Percentiles rank a stretch among this genome's conserved stretches.
Evolutionary conservation across 2,888 invertebrate species (phyloP).

Genomic region (Rhagium mordax): DNA sequence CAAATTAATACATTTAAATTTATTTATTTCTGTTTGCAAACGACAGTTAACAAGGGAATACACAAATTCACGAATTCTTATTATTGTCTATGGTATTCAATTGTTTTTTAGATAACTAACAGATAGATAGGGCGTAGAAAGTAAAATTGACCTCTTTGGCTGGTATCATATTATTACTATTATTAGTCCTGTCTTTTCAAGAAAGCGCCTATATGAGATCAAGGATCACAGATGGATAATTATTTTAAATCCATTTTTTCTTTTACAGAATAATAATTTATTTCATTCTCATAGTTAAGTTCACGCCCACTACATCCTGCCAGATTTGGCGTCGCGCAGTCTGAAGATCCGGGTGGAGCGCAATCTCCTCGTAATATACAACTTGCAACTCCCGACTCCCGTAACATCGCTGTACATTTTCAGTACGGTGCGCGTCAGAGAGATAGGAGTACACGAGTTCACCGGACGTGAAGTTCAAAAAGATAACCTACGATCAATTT

Average conservation of each 20-base stretch:
- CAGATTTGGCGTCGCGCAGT: slow-evolving; percentile 45
- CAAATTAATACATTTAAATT: too few relatives aligned
- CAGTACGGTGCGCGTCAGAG: slow-evolving; percentile 34
- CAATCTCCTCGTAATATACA: slow-evolving; percentile 42
- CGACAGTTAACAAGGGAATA: too few relatives aligned
- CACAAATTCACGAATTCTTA: too few relatives aligned
- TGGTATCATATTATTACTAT: too few relatives aligned
- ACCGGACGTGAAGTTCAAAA: slow-evolving; percentile 7
- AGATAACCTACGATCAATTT: slow-evolving; percentile 12
- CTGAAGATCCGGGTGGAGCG: slow-evolving; percentile 37
- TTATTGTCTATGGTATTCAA: too few relatives aligned
- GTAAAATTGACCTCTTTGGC: too few relatives aligned
- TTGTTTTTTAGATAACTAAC: too few relatives aligned
- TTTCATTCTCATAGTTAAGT: slow-evolving; percentile 30
- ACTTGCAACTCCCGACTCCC: slow-evolving; percentile 46
- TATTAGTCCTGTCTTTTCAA: too few relatives aligned
- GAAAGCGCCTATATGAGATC: not conserved
- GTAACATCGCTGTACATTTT: slow-evolving; percentile 31
- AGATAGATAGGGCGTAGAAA: too few relatives aligned
- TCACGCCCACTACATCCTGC: slow-evolving; percentile 39
- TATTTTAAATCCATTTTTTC: slow-evolving; percentile 34
- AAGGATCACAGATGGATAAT: slow-evolving; percentile 34
- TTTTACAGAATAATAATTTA: slow-evolving; percentile 34
- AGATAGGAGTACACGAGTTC: slow-evolving; percentile 10
- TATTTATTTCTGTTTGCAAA: too few relatives aligned